Base-by-base conservation (phyloP, 2,113 vertebrate species). In the Syrrhaptes paradoxus region DNA sequence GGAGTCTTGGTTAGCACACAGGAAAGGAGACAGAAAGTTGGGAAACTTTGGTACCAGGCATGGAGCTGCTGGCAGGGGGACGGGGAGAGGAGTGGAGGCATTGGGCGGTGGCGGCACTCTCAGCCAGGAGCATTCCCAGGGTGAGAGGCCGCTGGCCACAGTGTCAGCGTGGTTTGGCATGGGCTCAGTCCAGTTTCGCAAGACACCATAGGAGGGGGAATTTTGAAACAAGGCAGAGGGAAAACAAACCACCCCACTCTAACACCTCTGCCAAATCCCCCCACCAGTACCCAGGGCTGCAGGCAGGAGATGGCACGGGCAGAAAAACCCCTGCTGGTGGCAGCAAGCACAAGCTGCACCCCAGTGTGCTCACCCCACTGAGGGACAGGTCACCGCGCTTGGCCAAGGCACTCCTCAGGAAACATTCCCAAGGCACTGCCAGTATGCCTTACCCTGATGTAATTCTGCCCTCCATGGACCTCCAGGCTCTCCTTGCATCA, bases 221-320 rank as follows among this genome's bases (percentile, higher is more conserved):
- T 96, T 96, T 84, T 85, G 77, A 77, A 95, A 94, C 45, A 59
- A 94, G 46, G 75, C 29, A 81, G 54, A 91, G 17, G 15, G 66
- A 93, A 97, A 88, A 85, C 84, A 94, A 96, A 87, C 62, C 54
- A n/a, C 20, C 36, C 34, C 29, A 6, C 48, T 67, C 28, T 22
- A 31, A 5, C 2, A 3, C 34, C 29, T 41, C 68, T 72, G 73
- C 81, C 92, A 85, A 18, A 6, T 9, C 8, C 6, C 3, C 13
- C 17, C 0, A 1, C 15, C 26, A 1, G 0, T 3, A 0, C 25
- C 15, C 26, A 29, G 45, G 49, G 34, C 71, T 78, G 78, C 2
- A 3, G 38, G 45, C 2, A 4, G 61, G 72, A 71, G 57, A 38
- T 11, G 16, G 59, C 80, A 75, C 41, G 0, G 0, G 32, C 76